Evolutionary conservation across 2,797 vertebrate genomes (phyloP).

Genomic region (Manis crassicaudata): DNA sequence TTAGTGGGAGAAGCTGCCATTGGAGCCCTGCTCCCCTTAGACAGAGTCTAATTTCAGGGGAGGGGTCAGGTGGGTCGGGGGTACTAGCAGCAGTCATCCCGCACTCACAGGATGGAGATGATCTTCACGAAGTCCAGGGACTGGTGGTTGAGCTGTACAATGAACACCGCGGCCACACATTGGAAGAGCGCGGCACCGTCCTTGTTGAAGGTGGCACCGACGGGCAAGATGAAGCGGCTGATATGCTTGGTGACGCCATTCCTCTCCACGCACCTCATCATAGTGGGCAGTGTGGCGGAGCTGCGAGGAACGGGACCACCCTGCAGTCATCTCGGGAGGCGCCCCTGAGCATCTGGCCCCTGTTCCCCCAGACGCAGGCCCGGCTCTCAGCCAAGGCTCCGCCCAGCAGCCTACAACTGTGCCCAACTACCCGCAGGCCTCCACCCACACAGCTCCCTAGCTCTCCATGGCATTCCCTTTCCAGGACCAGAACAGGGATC

Average conservation of each 20-base stretch:
- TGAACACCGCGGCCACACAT: conserved; percentile 94
- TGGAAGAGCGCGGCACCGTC: conserved; percentile 95
- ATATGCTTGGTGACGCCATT: conserved; percentile 93
- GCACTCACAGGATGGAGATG: conserved; percentile 93
- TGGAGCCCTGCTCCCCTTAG: background rate
- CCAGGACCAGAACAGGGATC: background rate
- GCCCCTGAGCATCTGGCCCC: background rate
- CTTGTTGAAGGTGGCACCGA: conserved; percentile 96
- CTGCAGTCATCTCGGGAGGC: no score
- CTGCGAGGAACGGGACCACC: conserved; percentile 74
- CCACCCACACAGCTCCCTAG: background rate
- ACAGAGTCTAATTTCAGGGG: background rate
- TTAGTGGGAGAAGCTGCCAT: accelerated
- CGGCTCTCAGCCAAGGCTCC: accelerated
- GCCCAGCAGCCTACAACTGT: background rate
- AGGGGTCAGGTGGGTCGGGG: no score
- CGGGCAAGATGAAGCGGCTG: conserved; percentile 94
- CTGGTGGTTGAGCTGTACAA: conserved; percentile 90
- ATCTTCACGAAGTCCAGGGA: conserved; percentile 91
- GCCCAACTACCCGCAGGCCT: accelerated
- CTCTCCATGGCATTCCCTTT: no score
- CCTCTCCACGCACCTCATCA: conserved; percentile 95
- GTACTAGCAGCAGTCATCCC: background rate
- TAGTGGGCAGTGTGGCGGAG: conserved; percentile 93
- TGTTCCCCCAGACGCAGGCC: accelerated